Evolutionary conservation across 2,113 vertebrate genomes (phyloP).

Genomic region (Hippotragus niger): DNA sequence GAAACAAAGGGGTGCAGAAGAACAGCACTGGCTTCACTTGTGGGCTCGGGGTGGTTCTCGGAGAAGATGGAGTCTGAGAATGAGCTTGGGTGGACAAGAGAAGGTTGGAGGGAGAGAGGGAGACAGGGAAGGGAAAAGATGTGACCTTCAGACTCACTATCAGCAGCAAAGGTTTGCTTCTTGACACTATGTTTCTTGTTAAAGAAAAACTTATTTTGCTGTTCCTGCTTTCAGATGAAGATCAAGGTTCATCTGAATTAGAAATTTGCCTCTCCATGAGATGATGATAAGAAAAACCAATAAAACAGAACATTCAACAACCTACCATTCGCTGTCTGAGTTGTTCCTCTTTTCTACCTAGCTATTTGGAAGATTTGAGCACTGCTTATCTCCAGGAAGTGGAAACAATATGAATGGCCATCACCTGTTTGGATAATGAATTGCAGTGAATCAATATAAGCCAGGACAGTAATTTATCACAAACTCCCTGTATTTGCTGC

Average conservation of each 20-base stretch:
- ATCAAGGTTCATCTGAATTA: background rate
- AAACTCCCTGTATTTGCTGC: background rate
- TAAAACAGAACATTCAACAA: background rate
- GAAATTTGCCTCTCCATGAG: background rate
- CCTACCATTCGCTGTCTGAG: background rate
- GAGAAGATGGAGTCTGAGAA: background rate
- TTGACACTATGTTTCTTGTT: background rate
- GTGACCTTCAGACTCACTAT: background rate
- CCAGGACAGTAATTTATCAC: conserved; percentile 34
- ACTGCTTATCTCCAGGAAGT: background rate
- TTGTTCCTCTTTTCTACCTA: background rate
- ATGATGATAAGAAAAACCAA: background rate
- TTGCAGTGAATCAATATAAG: conserved; percentile 19
- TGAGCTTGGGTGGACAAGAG: background rate
- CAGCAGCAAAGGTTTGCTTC: background rate
- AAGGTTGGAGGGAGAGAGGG: background rate
- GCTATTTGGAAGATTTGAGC: background rate
- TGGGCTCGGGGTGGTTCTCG: background rate
- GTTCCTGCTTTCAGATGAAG: background rate
- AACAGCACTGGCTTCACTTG: background rate
- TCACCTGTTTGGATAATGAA: conserved; percentile 26
- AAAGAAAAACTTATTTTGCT: background rate
- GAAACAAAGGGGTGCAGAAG: background rate
- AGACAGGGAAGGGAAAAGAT: background rate
- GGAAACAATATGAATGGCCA: background rate